Evolutionary conservation across 2,797 vertebrate genomes (phyloP), one percentile per base, ranked within the genome.

Genomic region (Avahi laniger): DNA sequence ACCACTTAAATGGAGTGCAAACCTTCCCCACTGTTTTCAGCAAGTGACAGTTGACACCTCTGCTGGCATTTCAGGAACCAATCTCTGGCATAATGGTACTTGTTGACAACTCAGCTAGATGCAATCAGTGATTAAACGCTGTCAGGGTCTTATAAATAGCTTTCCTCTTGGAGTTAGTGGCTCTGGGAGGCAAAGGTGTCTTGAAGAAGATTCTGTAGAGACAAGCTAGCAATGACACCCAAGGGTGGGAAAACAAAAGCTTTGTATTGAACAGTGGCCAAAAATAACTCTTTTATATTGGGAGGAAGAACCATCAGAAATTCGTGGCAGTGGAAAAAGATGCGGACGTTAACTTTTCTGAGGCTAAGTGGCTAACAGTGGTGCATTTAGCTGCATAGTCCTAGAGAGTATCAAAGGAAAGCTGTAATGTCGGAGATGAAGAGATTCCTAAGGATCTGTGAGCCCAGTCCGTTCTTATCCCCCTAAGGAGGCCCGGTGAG

Each of bases 211-310:
- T 92, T 95, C 79, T 85, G 81, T 85, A 63, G 81, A 78, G 69
- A 81, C 41, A 73, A 94, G 54, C 35, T 82, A 69, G 76, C 9
- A 2, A 50, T 54, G 79, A 93, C 78, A 82, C 61, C 70, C 2
- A 15, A 67, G 50, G 52, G 73, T n/a, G 43, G 43, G 50, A 85
- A 85, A 93, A 96, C 61, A 93, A 95, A 89, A 81, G 67, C 48
- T 89, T 88, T 81, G 8, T 72, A 54, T 81, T 88, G 91, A 97
- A 96, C 63, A 48, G 46, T n/a, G 26, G 57, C 78, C 93, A 18
- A 83, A 97, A 97, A 93, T 93, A 97, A 94, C 89, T 81, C 84
- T 79, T 94, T 93, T 78, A 35, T 87, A 22, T 30, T 35, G 81
- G 76, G 63, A 93, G 54, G 70, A 87, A 95, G n/a, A 87, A 78